Conservation (phyloP, 2,888 invertebrate genomes). For the Melitaea athalia region DNA sequence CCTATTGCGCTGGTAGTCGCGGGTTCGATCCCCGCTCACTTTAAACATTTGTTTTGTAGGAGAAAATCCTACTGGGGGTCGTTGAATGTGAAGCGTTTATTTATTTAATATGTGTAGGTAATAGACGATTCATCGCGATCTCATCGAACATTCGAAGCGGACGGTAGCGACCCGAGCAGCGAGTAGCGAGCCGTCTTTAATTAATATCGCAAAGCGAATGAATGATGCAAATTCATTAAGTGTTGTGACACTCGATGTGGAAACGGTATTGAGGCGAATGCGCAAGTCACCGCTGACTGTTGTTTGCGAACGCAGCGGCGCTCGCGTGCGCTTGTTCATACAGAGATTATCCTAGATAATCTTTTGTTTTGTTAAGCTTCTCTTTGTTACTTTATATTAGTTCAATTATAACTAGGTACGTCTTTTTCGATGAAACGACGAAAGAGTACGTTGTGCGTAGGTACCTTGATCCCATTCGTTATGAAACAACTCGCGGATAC, state of each 20-base stretch:
- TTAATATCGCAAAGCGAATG: conserved; percentile 16
- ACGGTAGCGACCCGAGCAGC: not conserved
- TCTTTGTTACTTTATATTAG: not conserved
- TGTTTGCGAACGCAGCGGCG: conserved; percentile 17
- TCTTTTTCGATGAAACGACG: not conserved
- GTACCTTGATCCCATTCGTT: not conserved
- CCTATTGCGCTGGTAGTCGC: no score
- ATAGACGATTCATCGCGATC: no score
- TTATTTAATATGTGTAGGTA: no score
- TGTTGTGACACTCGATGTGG: conserved; percentile 16
- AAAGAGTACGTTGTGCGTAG: not conserved
- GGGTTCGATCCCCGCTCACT: no score
- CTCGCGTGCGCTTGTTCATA: conserved; percentile 7
- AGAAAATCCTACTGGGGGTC: no score
- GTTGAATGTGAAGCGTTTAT: no score
- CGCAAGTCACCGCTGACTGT: conserved; percentile 19
- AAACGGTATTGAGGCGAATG: conserved; percentile 4
- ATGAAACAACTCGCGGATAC: not conserved
- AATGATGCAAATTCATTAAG: conserved; percentile 33
- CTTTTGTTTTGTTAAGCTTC: not conserved
- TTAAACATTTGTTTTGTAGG: no score
- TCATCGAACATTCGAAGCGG: not conserved
- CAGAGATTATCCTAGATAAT: not conserved
- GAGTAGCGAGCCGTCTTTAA: conserved; percentile 13
- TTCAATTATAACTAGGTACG: not conserved